Evolutionary conservation across 2,797 vertebrate species (phyloP).

Genomic region (Melanogrammus aeglefinus): DNA sequence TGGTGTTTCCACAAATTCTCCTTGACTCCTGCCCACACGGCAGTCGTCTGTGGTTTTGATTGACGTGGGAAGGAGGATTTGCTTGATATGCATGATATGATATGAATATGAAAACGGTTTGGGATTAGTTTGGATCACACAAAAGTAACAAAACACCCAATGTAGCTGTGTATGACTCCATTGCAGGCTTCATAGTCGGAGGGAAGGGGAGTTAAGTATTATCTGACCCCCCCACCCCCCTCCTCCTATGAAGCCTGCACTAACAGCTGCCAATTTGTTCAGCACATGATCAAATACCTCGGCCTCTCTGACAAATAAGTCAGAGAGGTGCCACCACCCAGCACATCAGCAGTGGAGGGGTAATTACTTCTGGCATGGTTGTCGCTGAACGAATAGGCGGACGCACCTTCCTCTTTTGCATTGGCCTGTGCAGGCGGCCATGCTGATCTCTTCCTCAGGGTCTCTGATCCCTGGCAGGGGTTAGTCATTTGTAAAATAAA

Average conservation of each 20-base stretch:
- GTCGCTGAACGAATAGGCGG: background rate
- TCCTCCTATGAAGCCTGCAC: background rate
- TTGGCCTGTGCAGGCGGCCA: background rate
- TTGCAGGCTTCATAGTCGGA: too few relatives aligned
- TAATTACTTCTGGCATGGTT: slow-evolving; percentile 14
- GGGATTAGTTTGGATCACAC: background rate
- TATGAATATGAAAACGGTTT: background rate
- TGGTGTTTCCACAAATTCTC: background rate
- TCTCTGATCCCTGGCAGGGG: slow-evolving; percentile 18
- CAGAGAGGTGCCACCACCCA: background rate
- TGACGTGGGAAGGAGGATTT: background rate
- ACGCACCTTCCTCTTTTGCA: background rate
- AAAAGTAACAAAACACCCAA: too few relatives aligned
- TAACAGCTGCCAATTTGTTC: background rate
- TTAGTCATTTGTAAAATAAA: slow-evolving; percentile 23
- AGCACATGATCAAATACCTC: slow-evolving; percentile 11
- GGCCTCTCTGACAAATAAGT: slow-evolving; percentile 7
- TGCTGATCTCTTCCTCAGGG: slow-evolving; percentile 9
- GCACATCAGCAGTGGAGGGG: background rate
- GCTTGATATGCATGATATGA: too few relatives aligned
- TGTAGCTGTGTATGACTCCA: too few relatives aligned
- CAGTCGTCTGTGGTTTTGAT: background rate
- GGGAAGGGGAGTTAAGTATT: too few relatives aligned
- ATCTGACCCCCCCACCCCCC: too few relatives aligned
- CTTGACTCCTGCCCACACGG: background rate